phyloP scores from a whole-genome alignment of 2,113 vertebrate species.

The Theristicus caerulescens region DNA sequence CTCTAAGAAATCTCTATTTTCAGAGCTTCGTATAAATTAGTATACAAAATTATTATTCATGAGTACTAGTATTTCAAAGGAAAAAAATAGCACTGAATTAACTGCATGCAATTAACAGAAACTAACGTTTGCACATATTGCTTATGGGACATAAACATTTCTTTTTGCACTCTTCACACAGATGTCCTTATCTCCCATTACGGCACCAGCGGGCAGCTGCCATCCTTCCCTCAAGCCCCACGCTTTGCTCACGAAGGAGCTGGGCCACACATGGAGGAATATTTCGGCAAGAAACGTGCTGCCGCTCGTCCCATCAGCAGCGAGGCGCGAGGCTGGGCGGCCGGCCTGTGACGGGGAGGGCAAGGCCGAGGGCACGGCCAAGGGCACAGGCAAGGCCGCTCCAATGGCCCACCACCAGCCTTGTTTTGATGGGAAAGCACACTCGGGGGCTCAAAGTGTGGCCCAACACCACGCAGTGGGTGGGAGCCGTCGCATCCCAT shows the following conservation, averaged over 20 bases:
- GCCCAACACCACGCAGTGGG: accelerated
- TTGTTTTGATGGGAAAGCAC: not conserved
- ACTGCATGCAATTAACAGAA: not conserved
- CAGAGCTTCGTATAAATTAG: not conserved
- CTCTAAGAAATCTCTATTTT: not conserved
- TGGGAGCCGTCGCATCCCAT: accelerated
- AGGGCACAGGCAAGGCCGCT: accelerated
- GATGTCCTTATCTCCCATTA: not conserved
- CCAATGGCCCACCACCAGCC: not conserved
- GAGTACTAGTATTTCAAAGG: not conserved
- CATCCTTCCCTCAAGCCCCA: accelerated
- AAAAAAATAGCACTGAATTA: not conserved
- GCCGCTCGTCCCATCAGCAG: accelerated
- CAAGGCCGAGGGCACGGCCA: too few relatives aligned
- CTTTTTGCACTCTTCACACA: not conserved
- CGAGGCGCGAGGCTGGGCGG: accelerated
- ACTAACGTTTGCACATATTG: not conserved
- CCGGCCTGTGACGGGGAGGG: not conserved
- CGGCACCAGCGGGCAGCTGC: accelerated
- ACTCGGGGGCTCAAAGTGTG: accelerated
- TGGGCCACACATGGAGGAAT: accelerated
- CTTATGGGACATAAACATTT: accelerated
- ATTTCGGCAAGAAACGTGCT: accelerated
- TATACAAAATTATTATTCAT: not conserved
- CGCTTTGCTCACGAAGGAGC: not conserved